These are phyloP conservation scores for Ennomos quercinarius DNA, from an alignment of 2,888 invertebrate species.

Conservation along the genomic window DNA sequence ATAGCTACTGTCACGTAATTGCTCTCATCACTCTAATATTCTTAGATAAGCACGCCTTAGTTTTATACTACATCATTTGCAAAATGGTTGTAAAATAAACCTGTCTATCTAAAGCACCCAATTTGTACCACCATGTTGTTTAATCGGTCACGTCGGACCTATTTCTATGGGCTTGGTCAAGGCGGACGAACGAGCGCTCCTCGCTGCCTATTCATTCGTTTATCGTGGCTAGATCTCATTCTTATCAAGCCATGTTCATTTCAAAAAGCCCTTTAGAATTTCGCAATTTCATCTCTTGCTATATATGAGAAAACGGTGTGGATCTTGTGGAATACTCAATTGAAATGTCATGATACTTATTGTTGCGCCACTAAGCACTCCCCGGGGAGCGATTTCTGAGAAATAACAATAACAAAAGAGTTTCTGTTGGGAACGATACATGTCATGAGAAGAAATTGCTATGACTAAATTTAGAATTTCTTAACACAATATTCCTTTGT, in stretches of 20 bases:
- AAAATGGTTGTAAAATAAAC: no score
- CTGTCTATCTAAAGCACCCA: no score
- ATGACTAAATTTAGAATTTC: neutral
- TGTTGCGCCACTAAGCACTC: conserved; percentile 4
- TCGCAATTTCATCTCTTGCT: neutral
- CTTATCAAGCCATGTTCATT: conserved; percentile 3
- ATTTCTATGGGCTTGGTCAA: conserved; percentile 1
- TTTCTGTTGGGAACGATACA: conserved; percentile 4
- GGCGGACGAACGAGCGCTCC: neutral
- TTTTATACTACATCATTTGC: no score
- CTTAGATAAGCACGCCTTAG: no score
- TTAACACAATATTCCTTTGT: no score
- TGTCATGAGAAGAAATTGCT: conserved; percentile 15
- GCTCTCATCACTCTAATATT: no score
- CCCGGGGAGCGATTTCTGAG: conserved; percentile 12
- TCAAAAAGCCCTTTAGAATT: conserved; percentile 7
- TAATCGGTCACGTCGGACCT: no score
- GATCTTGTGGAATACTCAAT: neutral
- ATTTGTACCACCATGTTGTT: no score
- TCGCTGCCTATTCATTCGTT: conserved; percentile 5
- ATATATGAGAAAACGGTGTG: neutral
- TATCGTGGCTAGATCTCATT: conserved; percentile 12
- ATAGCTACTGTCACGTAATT: no score
- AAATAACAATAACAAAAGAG: conserved; percentile 5
- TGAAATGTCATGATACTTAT: conserved; percentile 10